A percentile compares a stretch with the other conserved stretches of the same genome.
These are phyloP conservation scores for Oreonectes daqikongensis DNA, from an alignment of 2,797 vertebrate species.

Conservation along the genomic window DNA sequence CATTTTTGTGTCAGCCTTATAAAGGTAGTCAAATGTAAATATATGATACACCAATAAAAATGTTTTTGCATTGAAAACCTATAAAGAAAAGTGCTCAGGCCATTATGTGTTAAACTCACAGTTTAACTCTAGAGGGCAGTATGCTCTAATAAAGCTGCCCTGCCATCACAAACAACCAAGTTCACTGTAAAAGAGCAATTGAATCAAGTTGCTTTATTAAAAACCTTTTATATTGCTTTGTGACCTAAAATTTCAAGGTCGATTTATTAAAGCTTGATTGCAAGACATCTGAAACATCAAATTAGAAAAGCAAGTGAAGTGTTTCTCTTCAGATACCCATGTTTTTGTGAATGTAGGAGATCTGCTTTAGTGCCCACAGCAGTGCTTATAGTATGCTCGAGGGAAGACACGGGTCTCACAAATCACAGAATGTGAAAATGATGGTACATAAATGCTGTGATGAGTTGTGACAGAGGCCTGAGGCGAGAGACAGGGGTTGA, in stretches of 20 bases:
- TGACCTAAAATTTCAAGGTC: not conserved
- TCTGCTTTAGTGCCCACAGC: not conserved
- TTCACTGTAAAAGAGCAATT: not conserved
- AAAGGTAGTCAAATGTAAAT: too few species aligned
- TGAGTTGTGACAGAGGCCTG: conserved; percentile 46
- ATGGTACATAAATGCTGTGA: conserved; percentile 52
- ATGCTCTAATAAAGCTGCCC: conserved; percentile 10
- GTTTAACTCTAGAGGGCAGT: conserved; percentile 45
- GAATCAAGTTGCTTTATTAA: not conserved
- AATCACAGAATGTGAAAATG: conserved; percentile 16
- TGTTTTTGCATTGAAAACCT: not conserved
- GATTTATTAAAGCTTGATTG: not conserved
- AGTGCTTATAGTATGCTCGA: conserved; percentile 15
- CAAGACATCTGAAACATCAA: not conserved
- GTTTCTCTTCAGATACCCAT: not conserved
- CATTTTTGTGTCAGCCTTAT: too few species aligned
- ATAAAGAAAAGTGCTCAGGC: not conserved
- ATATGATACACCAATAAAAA: too few species aligned
- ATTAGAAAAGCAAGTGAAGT: not conserved
- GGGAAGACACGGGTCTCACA: conserved; percentile 26
- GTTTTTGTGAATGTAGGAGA: not conserved
- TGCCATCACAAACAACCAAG: not conserved
- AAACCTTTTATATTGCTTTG: not conserved
- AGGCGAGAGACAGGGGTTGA: conserved; percentile 35
- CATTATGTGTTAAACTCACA: not conserved